phyloP scores from a whole-genome alignment of 1,140 invertebrate genomes.

The Pogonomyrmex californicus region DNA sequence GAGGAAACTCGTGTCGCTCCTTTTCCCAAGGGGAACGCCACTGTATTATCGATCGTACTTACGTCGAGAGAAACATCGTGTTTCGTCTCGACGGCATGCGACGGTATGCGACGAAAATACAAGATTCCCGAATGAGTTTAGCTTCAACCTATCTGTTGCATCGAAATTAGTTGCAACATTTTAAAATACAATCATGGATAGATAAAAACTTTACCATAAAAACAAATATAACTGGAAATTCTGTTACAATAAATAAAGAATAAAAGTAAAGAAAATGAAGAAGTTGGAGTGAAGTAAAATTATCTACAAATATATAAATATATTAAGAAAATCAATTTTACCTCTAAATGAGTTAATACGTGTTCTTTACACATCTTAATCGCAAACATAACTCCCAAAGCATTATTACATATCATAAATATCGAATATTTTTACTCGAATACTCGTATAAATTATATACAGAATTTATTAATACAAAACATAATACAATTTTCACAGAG shows the following conservation, averaged over 20 bases:
- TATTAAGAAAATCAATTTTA: not conserved
- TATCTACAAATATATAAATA: not conserved
- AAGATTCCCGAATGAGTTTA: not conserved
- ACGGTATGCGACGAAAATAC: slow-evolving; percentile 44
- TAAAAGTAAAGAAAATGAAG: not conserved
- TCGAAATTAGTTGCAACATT: not conserved
- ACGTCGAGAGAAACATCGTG: slow-evolving; percentile 27
- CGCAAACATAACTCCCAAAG: not conserved
- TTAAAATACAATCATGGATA: not conserved
- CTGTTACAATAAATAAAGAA: not conserved
- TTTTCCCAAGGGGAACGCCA: slow-evolving; percentile 51
- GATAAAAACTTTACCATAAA: not conserved
- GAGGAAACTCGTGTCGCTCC: slow-evolving; percentile 51
- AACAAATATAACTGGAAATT: not conserved
- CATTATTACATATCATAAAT: not conserved
- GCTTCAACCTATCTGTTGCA: not conserved
- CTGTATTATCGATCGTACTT: slow-evolving; percentile 50
- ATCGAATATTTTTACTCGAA: not conserved
- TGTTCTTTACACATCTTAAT: not conserved
- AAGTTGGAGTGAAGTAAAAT: not conserved
- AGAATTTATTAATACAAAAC: not conserved
- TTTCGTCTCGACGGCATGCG: slow-evolving; percentile 44
- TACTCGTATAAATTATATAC: not conserved
- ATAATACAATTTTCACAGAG: not conserved
- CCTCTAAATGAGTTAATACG: not conserved